These are phyloP conservation scores for Dromius quadrimaculatus DNA, from an alignment of 2,888 invertebrate genomes.

Conservation along the genomic window DNA sequence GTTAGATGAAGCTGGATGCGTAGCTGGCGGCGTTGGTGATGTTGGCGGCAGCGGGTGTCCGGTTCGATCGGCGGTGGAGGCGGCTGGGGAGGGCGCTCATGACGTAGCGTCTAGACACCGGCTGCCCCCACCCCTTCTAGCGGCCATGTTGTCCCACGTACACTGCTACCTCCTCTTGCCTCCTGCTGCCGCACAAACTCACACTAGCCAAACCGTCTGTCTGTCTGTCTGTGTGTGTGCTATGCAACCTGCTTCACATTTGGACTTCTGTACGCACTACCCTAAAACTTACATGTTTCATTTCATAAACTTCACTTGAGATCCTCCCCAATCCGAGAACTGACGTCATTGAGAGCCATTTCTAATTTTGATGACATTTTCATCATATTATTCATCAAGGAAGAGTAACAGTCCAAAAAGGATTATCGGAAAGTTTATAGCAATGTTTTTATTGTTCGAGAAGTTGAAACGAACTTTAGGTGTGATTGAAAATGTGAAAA, in stretches of 20 bases:
- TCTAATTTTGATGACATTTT: not conserved
- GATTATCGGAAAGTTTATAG: too few species aligned
- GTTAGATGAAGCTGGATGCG: not conserved
- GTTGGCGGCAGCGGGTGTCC: too few species aligned
- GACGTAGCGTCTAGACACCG: conserved; percentile 60
- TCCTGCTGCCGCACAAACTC: not conserved
- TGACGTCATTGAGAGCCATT: conserved; percentile 8
- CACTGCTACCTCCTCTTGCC: not conserved
- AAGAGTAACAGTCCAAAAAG: too few species aligned
- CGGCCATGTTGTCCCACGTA: conserved; percentile 26
- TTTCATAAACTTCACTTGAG: conserved; percentile 1
- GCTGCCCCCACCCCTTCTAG: conserved; percentile 55
- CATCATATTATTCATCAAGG: too few species aligned
- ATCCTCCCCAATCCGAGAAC: conserved; percentile 13
- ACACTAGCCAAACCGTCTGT: not conserved
- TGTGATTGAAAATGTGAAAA: too few species aligned
- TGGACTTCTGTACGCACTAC: conserved; percentile 1
- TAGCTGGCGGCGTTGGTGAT: conserved; percentile 4
- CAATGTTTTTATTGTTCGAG: too few species aligned
- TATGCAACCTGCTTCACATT: conserved; percentile 7
- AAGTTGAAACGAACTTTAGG: too few species aligned
- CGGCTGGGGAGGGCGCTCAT: conserved; percentile 50
- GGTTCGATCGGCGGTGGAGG: conserved; percentile 22
- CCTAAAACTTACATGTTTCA: conserved; percentile 3
- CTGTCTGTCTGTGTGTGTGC: conserved; percentile 1